Evolutionary conservation across 1,140 invertebrate genomes (phyloP), one percentile per base, ranked within the genome.

Genomic region (Venturia canescens): DNA sequence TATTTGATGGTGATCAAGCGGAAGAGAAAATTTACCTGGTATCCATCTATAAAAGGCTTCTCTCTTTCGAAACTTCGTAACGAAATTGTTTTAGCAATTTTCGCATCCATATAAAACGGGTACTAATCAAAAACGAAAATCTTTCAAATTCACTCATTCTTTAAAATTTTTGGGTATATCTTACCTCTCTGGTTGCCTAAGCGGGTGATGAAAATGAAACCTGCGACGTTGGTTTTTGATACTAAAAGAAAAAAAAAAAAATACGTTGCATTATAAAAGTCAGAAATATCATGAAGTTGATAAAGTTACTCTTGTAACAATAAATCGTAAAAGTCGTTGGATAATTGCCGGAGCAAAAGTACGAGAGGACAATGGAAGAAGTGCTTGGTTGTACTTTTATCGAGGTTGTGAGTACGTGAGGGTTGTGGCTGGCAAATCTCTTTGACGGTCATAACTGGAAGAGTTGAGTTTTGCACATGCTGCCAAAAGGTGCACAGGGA

Each of bases 371-470:
- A 23, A 26, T 29, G 21, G 44, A 72, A 72, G 18, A 38, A 74
- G 71, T 74, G 27, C 26, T 57, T 31, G 1, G 48, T 26, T 53
- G 27, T 26, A 74, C 44, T 57, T 74, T 57, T 11, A 26, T 74
- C 48, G 23, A 21, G 74, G 11, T 50, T 13, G 44, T 16, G 18
- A 26, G 15, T 31, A 31, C 23, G 27, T 15, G 27, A 21, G 26
- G 60, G 50, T 76, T 38, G 29, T 26, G 50, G 26, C 48, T 60
- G 29, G 74, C 29, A 76, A 76, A 76, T 76, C 74, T 76, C 74
- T 76, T 76, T 76, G 74, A 60, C 50, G 53, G 53, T 76, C 74
- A 76, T 63, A 76, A 74, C 50, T 23, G 11, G 15, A 63, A 27
- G 74, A 60, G 70, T 26, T 23, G 13, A 23, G 21, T 66, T 23